phyloP scores from a whole-genome alignment of 2,888 invertebrate species.

The Eupithecia exiguata region DNA sequence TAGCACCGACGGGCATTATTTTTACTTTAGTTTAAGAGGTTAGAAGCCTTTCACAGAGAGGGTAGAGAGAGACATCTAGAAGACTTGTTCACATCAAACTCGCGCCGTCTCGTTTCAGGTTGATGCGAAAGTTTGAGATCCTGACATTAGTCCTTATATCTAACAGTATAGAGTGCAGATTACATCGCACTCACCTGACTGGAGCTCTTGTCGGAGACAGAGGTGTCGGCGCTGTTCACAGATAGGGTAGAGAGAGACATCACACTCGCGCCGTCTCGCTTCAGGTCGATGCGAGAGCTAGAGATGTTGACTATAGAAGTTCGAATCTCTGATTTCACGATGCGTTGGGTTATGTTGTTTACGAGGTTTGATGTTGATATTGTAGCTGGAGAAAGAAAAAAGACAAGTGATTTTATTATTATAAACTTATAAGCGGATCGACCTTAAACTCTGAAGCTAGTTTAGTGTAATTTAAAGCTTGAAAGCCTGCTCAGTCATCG shows the following conservation, averaged over 20 bases:
- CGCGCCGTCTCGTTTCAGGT: not conserved
- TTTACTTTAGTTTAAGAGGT: too few species aligned
- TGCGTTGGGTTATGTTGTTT: conserved; percentile 67
- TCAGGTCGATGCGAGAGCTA: conserved; percentile 75
- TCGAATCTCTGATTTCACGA: conserved; percentile 73
- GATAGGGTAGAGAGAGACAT: conserved; percentile 76
- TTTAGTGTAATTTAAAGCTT: too few species aligned
- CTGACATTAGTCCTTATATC: not conserved
- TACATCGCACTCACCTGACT: conserved; percentile 57
- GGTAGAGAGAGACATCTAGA: too few species aligned
- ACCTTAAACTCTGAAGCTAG: too few species aligned
- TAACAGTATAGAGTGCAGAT: not conserved
- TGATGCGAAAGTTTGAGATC: not conserved
- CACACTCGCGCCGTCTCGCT: conserved; percentile 65
- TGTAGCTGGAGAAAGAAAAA: conserved; percentile 51
- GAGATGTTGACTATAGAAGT: conserved; percentile 77
- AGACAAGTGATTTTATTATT: not conserved
- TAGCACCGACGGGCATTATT: too few species aligned
- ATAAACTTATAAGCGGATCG: too few species aligned
- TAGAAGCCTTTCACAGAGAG: too few species aligned
- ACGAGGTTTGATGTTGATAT: conserved; percentile 71
- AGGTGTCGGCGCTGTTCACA: conserved; percentile 75
- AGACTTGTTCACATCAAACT: too few species aligned
- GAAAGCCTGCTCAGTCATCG: too few species aligned
- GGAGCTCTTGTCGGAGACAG: conserved; percentile 76